Percentiles rank a stretch among this genome's conserved stretches.
phyloP scores from a whole-genome alignment of 1,140 invertebrate species.

The Pararge aegeria region DNA sequence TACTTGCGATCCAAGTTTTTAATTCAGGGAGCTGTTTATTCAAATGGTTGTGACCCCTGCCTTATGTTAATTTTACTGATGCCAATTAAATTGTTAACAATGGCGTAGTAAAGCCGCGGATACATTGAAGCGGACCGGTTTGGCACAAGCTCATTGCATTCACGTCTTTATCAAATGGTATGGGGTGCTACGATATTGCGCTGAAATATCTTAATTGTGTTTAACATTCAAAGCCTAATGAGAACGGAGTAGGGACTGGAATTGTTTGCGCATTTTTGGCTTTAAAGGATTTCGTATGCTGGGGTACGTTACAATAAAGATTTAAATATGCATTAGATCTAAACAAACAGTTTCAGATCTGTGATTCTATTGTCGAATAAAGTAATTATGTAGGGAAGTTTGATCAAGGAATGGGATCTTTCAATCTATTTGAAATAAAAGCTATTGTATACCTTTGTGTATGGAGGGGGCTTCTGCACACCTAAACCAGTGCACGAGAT shows the following conservation, averaged over 20 bases:
- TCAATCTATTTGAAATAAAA: not conserved
- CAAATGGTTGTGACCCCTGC: constrained; percentile 37
- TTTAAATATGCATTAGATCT: constrained; percentile 42
- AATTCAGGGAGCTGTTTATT: constrained; percentile 30
- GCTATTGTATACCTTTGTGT: not conserved
- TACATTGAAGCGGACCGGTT: constrained; percentile 63
- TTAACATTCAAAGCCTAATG: not conserved
- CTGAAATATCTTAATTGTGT: constrained; percentile 4
- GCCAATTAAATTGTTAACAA: constrained; percentile 75
- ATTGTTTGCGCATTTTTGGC: constrained; percentile 18
- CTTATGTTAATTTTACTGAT: constrained; percentile 46
- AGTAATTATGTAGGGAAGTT: constrained; percentile 9
- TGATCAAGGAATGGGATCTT: constrained; percentile 13
- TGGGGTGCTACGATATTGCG: constrained; percentile 16
- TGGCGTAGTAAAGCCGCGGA: constrained; percentile 49
- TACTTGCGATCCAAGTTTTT: constrained; percentile 24
- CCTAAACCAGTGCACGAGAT: no score
- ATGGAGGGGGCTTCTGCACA: no score
- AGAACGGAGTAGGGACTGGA: constrained; percentile 7
- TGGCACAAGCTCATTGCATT: constrained; percentile 48
- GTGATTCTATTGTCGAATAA: constrained; percentile 21
- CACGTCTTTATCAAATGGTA: constrained; percentile 48
- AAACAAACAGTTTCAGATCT: constrained; percentile 26
- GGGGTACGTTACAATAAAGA: constrained; percentile 31
- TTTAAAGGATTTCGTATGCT: not conserved